Evolutionary conservation across 2,888 invertebrate species (phyloP).

Genomic region (Leucoptera coffeella): DNA sequence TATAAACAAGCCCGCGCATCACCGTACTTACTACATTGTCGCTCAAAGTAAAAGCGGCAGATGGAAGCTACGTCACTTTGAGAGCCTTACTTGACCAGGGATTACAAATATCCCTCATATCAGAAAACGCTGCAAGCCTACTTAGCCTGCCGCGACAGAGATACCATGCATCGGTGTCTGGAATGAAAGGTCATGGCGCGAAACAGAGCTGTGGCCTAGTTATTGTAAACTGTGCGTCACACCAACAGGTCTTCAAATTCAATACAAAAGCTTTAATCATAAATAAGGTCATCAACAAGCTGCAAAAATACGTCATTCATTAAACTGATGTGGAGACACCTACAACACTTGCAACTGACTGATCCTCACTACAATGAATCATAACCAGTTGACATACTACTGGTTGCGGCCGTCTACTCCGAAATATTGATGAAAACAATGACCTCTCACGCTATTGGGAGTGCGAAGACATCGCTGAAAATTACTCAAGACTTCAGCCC

Average conservation of each 20-base stretch:
- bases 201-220: slow-evolving; percentile 4
- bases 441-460: slow-evolving; percentile 3
- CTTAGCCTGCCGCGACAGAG: slow-evolving; percentile 3
- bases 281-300: slow-evolving; percentile 3
- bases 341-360: slow-evolving; percentile 5
- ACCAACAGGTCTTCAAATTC: slow-evolving; percentile 3
- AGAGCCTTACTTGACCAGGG: slow-evolving; percentile 8
- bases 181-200: not conserved
- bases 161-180: not conserved
- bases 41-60: slow-evolving; percentile 3
- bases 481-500: not conserved
- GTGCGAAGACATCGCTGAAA: slow-evolving; percentile 3
- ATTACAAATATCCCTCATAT: slow-evolving; percentile 7
- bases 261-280: slow-evolving; percentile 4
- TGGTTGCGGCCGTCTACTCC: slow-evolving; percentile 5
- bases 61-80: slow-evolving; percentile 6
- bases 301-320: slow-evolving; percentile 5
- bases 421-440: slow-evolving; percentile 1
- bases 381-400: slow-evolving; percentile 5
- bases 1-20: slow-evolving; percentile 6
- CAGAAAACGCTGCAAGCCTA: slow-evolving; percentile 6
- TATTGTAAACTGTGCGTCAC: not conserved
- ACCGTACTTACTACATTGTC: slow-evolving; percentile 5
- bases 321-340: slow-evolving; percentile 4
- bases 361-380: slow-evolving; percentile 6